Conservation (phyloP, 2,888 invertebrate genomes). For the Bugulina stolonifera region DNA sequence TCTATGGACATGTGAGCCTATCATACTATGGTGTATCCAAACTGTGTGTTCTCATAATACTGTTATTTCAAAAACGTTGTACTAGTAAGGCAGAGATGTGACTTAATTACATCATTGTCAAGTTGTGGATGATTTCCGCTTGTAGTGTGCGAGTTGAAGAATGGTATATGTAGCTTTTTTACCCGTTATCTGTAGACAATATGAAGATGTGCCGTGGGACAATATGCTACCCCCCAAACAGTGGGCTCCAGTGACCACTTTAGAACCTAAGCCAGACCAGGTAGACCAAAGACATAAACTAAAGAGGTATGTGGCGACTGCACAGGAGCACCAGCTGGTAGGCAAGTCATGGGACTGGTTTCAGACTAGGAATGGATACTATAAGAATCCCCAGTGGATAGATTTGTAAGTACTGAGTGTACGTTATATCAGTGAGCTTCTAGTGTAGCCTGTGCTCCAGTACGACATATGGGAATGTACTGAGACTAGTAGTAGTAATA, state of each 20-base stretch:
- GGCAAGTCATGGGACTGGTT: slow-evolving; percentile 47
- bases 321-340: slow-evolving; percentile 46
- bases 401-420: slow-evolving; percentile 20
- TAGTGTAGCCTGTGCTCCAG: no score
- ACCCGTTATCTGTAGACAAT: slow-evolving; percentile 40
- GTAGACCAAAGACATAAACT: slow-evolving; percentile 41
- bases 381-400: slow-evolving; percentile 34
- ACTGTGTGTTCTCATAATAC: no score
- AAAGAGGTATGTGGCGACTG: slow-evolving; percentile 42
- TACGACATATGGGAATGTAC: no score
- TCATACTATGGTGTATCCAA: no score
- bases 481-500: not conserved
- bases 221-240: slow-evolving; percentile 38
- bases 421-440: no score
- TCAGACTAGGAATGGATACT: slow-evolving; percentile 42
- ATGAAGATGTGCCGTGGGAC: slow-evolving; percentile 49
- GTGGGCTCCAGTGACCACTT: slow-evolving; percentile 41
- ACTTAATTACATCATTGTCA: no score
- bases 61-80: no score
- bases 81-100: no score
- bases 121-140: no score
- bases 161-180: no score
- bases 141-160: no score
- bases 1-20: no score
- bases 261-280: slow-evolving; percentile 45